phyloP scores from a whole-genome alignment of 2,797 vertebrate species.

The Melanotaenia trifasciata region DNA sequence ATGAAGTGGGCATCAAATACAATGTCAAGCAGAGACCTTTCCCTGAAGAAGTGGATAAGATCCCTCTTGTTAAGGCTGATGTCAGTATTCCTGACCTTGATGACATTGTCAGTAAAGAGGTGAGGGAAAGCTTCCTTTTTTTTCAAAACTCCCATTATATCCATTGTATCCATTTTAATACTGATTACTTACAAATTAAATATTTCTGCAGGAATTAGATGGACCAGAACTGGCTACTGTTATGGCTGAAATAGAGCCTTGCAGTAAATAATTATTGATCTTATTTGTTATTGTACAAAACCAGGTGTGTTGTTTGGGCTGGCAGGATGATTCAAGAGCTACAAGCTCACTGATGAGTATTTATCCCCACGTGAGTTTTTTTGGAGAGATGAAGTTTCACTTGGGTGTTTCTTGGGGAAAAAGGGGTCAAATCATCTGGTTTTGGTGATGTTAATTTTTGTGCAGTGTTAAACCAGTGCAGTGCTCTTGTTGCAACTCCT shows the following conservation, averaged over 20 bases:
- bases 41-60: constrained; percentile 97
- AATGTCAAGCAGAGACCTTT: constrained; percentile 95
- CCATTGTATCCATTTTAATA: background rate
- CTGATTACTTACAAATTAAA: constrained; percentile 1
- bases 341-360: constrained; percentile 62
- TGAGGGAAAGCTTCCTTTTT: constrained; percentile 68
- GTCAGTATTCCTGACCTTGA: constrained; percentile 96
- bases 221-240: constrained; percentile 4
- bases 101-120: constrained; percentile 95
- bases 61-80: constrained; percentile 96
- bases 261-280: constrained; percentile 20
- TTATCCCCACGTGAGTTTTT: constrained; percentile 71
- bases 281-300: constrained; percentile 59
- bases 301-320: constrained; percentile 75
- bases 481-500: background rate
- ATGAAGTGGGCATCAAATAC: constrained; percentile 90
- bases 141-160: background rate
- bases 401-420: constrained; percentile 38
- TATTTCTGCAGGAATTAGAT: background rate
- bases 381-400: constrained; percentile 30
- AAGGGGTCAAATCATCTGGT: constrained; percentile 37
- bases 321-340: constrained; percentile 64
- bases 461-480: constrained; percentile 23
- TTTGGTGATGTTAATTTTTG: constrained; percentile 24
- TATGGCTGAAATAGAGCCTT: background rate